Evolutionary conservation across 2,888 invertebrate genomes (phyloP).

Genomic region (Tiliacea citrago): DNA sequence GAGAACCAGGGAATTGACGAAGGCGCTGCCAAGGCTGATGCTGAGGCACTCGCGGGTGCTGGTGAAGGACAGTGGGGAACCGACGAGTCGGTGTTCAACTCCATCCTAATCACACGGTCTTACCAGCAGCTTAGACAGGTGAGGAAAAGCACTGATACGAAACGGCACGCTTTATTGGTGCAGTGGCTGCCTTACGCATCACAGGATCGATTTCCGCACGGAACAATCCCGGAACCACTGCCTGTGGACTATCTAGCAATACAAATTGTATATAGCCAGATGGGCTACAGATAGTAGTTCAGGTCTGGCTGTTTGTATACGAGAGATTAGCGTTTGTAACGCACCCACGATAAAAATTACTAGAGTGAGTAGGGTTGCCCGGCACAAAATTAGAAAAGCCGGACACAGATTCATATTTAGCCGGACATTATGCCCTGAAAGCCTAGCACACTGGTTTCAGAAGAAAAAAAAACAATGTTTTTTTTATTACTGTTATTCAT

Average conservation of each 20-base stretch:
- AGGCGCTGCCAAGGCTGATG: conserved; percentile 95
- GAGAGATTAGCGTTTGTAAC: not conserved
- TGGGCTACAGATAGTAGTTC: not conserved
- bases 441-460: too few species aligned
- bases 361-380: too few species aligned
- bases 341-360: not conserved
- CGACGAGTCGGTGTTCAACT: conserved; percentile 97
- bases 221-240: too few species aligned
- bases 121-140: conserved; percentile 96
- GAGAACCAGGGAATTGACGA: conserved; percentile 97
- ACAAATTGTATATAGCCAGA: too few species aligned
- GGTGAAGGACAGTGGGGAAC: conserved; percentile 97
- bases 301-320: not conserved
- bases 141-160: conserved; percentile 2
- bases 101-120: conserved; percentile 96
- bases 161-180: too few species aligned
- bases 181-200: not conserved
- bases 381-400: not conserved
- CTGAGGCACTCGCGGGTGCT: conserved; percentile 94
- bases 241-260: too few species aligned
- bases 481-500: too few species aligned
- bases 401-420: too few species aligned
- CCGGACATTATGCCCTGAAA: too few species aligned
- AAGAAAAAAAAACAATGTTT: too few species aligned
- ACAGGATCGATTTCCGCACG: not conserved